These are phyloP conservation scores for Mylabris sibirica DNA, from an alignment of 2,888 invertebrate species.

Conservation along the genomic window DNA sequence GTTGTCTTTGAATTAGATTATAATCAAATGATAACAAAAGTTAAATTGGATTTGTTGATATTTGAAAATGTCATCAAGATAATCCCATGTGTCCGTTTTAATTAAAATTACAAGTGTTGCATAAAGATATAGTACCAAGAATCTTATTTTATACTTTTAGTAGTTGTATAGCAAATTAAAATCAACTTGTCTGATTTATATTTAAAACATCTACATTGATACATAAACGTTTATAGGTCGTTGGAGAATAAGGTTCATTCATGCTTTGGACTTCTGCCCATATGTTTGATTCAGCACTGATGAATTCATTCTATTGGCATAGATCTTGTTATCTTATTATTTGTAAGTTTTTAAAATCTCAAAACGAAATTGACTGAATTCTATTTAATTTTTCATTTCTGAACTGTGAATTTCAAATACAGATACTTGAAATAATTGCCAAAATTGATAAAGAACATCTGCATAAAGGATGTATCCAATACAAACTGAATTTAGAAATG, in stretches of 20 bases:
- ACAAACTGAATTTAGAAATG: background rate
- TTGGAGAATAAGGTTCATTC: too few relatives aligned
- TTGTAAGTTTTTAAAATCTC: background rate
- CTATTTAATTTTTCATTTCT: background rate
- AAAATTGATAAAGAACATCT: background rate
- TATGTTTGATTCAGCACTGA: too few relatives aligned
- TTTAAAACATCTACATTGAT: too few relatives aligned
- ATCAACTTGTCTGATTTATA: background rate
- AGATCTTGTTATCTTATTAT: too few relatives aligned
- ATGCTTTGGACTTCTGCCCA: too few relatives aligned
- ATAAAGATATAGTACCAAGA: background rate
- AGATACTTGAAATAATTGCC: background rate
- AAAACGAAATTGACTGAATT: background rate
- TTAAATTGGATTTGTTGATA: background rate
- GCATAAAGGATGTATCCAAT: background rate
- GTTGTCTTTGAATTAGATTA: background rate
- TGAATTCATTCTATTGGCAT: too few relatives aligned
- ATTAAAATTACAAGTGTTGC: background rate
- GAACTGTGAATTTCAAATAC: too few relatives aligned
- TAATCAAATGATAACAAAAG: background rate
- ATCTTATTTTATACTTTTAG: constrained; percentile 8
- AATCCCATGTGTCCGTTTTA: background rate
- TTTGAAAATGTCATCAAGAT: constrained; percentile 7
- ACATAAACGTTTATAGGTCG: too few relatives aligned
- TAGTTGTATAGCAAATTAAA: constrained; percentile 4